A percentile compares a stretch with the other conserved stretches of the same genome.
Evolutionary conservation across 2,888 invertebrate genomes (phyloP).

Genomic region (Camptogramma bilineatum): DNA sequence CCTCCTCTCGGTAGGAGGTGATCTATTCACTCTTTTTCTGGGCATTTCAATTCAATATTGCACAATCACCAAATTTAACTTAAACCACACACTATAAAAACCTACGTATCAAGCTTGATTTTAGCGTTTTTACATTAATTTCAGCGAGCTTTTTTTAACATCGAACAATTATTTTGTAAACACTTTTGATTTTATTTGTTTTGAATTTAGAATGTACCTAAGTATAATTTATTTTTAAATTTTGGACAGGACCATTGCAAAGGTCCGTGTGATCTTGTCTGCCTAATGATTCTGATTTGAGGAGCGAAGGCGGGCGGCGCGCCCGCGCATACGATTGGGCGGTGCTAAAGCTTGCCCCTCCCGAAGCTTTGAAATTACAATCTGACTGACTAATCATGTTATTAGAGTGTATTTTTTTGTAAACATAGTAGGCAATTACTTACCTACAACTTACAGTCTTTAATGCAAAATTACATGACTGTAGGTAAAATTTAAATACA

Average conservation of each 20-base stretch:
- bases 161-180: background rate
- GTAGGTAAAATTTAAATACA: too few species aligned
- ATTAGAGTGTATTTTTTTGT: too few species aligned
- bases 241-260: conserved; percentile 26
- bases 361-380: conserved; percentile 60
- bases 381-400: conserved; percentile 34
- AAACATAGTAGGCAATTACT: too few species aligned
- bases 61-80: conserved; percentile 49
- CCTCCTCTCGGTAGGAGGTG: conserved; percentile 68
- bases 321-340: conserved; percentile 61
- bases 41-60: conserved; percentile 67
- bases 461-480: too few species aligned
- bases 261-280: conserved; percentile 54
- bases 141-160: background rate
- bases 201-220: conserved; percentile 15
- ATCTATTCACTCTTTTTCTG: conserved; percentile 70
- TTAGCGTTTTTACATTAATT: background rate
- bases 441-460: too few species aligned
- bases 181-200: conserved; percentile 29
- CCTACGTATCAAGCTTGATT: background rate
- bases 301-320: conserved; percentile 76
- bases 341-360: conserved; percentile 74
- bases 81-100: conserved; percentile 28
- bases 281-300: conserved; percentile 68
- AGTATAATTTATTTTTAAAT: conserved; percentile 26